These are phyloP conservation scores for Chironex yamaguchii DNA, from an alignment of 30 jellyfish, hydroid and myxozoan species.

Conservation along the genomic window DNA sequence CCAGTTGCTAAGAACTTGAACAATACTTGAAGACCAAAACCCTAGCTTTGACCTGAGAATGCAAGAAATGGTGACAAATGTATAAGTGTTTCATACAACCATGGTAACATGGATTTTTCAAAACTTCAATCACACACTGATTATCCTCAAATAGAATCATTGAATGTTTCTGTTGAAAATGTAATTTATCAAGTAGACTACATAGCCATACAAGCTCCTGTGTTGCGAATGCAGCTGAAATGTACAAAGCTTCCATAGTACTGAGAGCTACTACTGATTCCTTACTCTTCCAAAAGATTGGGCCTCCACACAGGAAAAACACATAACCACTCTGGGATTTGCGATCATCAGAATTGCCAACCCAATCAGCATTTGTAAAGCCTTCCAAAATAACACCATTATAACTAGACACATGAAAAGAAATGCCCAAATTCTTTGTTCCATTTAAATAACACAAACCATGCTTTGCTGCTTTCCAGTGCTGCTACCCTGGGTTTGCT, in stretches of 20 bases:
- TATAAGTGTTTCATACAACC: slow-evolving; percentile 54
- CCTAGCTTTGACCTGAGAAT: slow-evolving; percentile 27
- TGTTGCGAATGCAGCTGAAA: slow-evolving; percentile 10
- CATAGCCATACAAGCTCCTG: slow-evolving; percentile 12
- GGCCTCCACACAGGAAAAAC: slow-evolving; percentile 13
- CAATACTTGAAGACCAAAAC: slow-evolving; percentile 51
- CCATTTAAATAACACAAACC: slow-evolving; percentile 44
- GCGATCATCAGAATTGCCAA: slow-evolving; percentile 35
- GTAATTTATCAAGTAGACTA: slow-evolving; percentile 4
- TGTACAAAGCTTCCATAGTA: slow-evolving; percentile 30
- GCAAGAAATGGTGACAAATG: slow-evolving; percentile 45
- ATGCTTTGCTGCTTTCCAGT: slow-evolving; percentile 48
- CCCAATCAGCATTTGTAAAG: slow-evolving; percentile 54
- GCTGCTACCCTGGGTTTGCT: not conserved
- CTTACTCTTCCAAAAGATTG: slow-evolving; percentile 52
- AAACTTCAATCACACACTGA: too few species aligned
- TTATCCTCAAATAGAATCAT: too few species aligned
- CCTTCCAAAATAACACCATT: not conserved
- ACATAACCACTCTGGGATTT: slow-evolving; percentile 16
- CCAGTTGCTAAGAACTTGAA: slow-evolving; percentile 52
- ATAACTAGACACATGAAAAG: not conserved
- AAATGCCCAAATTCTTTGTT: not conserved
- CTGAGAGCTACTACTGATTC: slow-evolving; percentile 31
- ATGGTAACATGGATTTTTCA: slow-evolving; percentile 58
- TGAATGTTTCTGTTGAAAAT: too few species aligned